These are phyloP conservation scores for Psittacula derbiana DNA, from an alignment of 2,797 vertebrate species.

Conservation along the genomic window DNA sequence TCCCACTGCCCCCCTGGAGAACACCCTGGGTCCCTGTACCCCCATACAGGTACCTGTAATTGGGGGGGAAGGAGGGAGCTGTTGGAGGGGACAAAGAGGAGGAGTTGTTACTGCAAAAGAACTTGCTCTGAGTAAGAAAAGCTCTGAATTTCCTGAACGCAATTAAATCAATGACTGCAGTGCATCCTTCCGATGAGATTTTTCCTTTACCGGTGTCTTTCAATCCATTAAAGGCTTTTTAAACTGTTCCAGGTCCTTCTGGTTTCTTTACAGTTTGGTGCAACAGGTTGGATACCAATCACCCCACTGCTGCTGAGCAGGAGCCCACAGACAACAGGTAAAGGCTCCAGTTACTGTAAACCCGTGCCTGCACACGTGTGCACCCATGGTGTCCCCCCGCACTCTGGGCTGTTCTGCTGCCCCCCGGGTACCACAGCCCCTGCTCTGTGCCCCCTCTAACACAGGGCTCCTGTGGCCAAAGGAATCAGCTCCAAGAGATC, in stretches of 20 bases:
- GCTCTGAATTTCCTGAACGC: conserved; percentile 47
- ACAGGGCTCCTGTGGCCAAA: rapidly evolving
- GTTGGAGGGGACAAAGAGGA: background rate
- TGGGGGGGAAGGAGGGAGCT: background rate
- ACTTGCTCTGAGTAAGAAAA: conserved; percentile 35
- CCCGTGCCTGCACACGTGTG: background rate
- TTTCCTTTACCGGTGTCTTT: conserved; percentile 49
- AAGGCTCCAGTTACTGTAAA: background rate
- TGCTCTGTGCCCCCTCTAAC: background rate
- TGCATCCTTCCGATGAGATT: conserved; percentile 54
- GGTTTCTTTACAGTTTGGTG: background rate
- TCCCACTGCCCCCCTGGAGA: conserved; percentile 1
- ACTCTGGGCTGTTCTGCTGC: background rate
- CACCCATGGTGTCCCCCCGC: rapidly evolving
- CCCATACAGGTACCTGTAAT: background rate
- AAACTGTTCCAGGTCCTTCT: background rate
- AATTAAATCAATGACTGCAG: conserved; percentile 69
- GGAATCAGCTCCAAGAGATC: background rate
- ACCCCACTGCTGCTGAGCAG: background rate
- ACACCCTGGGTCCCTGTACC: conserved; percentile 6
- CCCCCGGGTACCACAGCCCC: too few relatives aligned
- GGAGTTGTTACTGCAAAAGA: background rate
- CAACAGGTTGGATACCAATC: background rate
- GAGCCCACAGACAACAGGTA: background rate
- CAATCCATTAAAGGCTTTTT: conserved; percentile 50